phyloP scores from a whole-genome alignment of 2,113 vertebrate species.

The Abramis brama region DNA sequence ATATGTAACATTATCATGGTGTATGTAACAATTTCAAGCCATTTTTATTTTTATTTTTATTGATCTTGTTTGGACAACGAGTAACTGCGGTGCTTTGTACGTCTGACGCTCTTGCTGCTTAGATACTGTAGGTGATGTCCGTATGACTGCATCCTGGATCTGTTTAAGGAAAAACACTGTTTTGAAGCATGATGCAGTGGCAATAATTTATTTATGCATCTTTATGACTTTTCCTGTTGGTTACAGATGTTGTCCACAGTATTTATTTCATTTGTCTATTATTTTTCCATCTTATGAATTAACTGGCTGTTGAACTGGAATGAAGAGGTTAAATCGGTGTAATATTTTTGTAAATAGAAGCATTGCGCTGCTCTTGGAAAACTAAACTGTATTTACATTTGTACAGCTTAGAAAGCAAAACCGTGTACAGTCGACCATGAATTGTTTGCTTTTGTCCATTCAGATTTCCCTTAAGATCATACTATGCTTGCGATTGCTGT shows the following conservation, averaged over 20 bases:
- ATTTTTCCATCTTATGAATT: background rate
- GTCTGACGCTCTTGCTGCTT: slow-evolving; percentile 13
- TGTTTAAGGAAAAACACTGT: slow-evolving; percentile 27
- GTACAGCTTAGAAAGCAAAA: slow-evolving; percentile 39
- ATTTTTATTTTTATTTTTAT: background rate
- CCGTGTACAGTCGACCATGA: slow-evolving; percentile 37
- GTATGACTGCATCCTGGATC: slow-evolving; percentile 29
- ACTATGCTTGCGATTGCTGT: slow-evolving; percentile 43
- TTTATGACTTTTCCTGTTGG: slow-evolving; percentile 23
- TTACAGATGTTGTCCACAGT: slow-evolving; percentile 32
- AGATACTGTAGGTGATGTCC: slow-evolving; percentile 16
- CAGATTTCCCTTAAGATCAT: slow-evolving; percentile 32
- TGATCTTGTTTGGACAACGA: slow-evolving; percentile 13
- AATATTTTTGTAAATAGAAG: slow-evolving; percentile 46
- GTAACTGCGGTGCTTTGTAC: background rate
- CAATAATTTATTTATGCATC: slow-evolving; percentile 36
- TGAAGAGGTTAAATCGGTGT: slow-evolving; percentile 42
- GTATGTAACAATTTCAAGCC: slow-evolving; percentile 19
- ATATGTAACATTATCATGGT: slow-evolving; percentile 32
- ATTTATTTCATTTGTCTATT: slow-evolving; percentile 53
- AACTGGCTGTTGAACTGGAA: background rate
- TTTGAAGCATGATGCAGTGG: slow-evolving; percentile 16
- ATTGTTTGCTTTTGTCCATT: slow-evolving; percentile 29
- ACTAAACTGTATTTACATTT: slow-evolving; percentile 47
- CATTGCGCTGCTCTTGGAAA: slow-evolving; percentile 41